These are phyloP conservation scores for Suillia variegata DNA, from an alignment of 2,888 invertebrate genomes.

Conservation along the genomic window DNA sequence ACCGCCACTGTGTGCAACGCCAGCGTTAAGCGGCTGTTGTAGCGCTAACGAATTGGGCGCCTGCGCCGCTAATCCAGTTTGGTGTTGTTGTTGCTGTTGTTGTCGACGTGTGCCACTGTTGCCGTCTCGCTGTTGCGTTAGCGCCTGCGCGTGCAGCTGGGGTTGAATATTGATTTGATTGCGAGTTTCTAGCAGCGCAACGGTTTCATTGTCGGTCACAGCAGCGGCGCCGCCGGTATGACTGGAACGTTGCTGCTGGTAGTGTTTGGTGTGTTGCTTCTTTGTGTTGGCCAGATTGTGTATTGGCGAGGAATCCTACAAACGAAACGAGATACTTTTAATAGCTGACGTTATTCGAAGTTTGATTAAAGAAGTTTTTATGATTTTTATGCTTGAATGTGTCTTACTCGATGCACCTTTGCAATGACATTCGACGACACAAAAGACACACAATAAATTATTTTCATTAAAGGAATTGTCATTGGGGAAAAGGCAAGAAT, in stretches of 20 bases:
- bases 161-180: constrained; percentile 54
- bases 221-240: constrained; percentile 30
- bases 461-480: too few species aligned
- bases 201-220: constrained; percentile 55
- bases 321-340: constrained; percentile 11
- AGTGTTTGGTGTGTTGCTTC: constrained; percentile 51
- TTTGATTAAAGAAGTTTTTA: too few species aligned
- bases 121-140: constrained; percentile 25
- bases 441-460: too few species aligned
- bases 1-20: constrained; percentile 12
- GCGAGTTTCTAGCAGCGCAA: constrained; percentile 56
- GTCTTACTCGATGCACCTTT: too few species aligned
- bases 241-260: constrained; percentile 35
- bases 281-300: constrained; percentile 62
- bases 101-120: constrained; percentile 34
- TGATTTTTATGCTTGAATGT: too few species aligned
- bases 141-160: constrained; percentile 34
- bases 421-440: too few species aligned
- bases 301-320: constrained; percentile 60
- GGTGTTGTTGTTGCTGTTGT: constrained; percentile 24
- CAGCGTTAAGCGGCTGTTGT: not conserved
- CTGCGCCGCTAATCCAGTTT: not conserved
- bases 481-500: too few species aligned
- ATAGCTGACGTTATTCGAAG: too few species aligned
- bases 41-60: constrained; percentile 8